These are phyloP conservation scores for Amphipoea lucens DNA, from an alignment of 2,888 invertebrate species.

Conservation along the genomic window DNA sequence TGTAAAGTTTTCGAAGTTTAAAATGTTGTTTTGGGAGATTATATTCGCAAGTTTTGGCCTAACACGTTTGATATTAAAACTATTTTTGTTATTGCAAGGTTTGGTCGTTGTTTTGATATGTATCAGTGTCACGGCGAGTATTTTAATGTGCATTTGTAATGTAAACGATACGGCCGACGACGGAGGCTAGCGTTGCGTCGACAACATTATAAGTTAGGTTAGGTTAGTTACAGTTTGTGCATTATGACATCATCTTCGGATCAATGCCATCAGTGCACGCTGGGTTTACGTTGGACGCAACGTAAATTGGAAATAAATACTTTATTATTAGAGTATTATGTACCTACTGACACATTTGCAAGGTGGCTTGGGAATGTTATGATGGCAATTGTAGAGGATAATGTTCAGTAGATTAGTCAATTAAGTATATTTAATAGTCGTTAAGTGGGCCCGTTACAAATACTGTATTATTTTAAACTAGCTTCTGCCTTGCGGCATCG, in stretches of 20 bases:
- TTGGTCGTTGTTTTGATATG: constrained; percentile 30
- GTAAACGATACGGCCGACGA: constrained; percentile 8
- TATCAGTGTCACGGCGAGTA: constrained; percentile 41
- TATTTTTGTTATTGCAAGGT: background rate
- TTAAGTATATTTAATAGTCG: background rate
- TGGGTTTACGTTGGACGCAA: constrained; percentile 15
- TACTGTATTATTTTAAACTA: background rate
- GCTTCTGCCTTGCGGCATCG: background rate
- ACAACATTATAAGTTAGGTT: constrained; percentile 64
- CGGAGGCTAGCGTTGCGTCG: constrained; percentile 30
- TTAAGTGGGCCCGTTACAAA: background rate
- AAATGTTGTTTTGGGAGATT: constrained; percentile 51
- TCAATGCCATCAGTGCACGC: constrained; percentile 55
- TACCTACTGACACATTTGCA: constrained; percentile 31
- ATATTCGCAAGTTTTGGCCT: constrained; percentile 19
- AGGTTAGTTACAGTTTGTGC: constrained; percentile 69
- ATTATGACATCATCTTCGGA: constrained; percentile 64
- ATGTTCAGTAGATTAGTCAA: background rate
- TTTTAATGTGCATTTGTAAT: constrained; percentile 28
- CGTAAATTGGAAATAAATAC: constrained; percentile 51
- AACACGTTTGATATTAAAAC: constrained; percentile 17
- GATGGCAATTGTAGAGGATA: background rate
- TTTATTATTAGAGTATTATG: constrained; percentile 33
- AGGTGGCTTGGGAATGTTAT: background rate
- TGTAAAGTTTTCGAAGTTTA: constrained; percentile 59